Base-by-base conservation (phyloP, 2,113 vertebrate species). In the Seriola rivoliana region DNA sequence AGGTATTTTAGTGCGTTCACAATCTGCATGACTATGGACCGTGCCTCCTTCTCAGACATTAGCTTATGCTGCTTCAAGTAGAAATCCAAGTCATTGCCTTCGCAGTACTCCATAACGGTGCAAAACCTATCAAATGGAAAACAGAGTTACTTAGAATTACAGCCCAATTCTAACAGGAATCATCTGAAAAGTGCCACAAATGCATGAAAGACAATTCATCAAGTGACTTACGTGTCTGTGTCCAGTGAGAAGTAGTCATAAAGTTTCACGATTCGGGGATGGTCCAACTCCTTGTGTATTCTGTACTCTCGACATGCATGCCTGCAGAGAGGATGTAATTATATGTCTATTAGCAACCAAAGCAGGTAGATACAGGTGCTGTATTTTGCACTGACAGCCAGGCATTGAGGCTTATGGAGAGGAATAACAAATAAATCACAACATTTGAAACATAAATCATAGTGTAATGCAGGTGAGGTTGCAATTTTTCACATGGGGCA, bases 201-300 rank as follows among this genome's bases (percentile, higher is more conserved):
- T 11, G 13, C 29, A 25, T 21, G 9, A 52, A 23, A 17, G 36
- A 36, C 12, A 64, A 75, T 54, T 21, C 48, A 65, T 38, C 5
- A 10, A 58, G 70, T 81, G 59, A 97, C 98, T 97, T 91, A 99
- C 98, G 98, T 99, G 94, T 99, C 98, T 92, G 98, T 99, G 95
- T 99, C 98, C 96, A 99, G 95, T 93, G 98, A 99, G 94, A 99
- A 99, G 95, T 99, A 99, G 95, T 99, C 98, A 86, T 99, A 99
- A 8, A 99, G 96, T 94, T 99, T 99, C 90, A 99, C 98, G 94
- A 99, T 99, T 87, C 98, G 95, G 82, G 98, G 98, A 89, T 99
- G 98, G 94, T 99, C 98, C 95, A 99, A 94, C 95, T 99, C 97
- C 95, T 99, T 99, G 94, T 99, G 98, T 97, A 99, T 99, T 96